These are phyloP conservation scores for Clanis bilineata DNA, from an alignment of 2,888 invertebrate species.

Conservation along the genomic window DNA sequence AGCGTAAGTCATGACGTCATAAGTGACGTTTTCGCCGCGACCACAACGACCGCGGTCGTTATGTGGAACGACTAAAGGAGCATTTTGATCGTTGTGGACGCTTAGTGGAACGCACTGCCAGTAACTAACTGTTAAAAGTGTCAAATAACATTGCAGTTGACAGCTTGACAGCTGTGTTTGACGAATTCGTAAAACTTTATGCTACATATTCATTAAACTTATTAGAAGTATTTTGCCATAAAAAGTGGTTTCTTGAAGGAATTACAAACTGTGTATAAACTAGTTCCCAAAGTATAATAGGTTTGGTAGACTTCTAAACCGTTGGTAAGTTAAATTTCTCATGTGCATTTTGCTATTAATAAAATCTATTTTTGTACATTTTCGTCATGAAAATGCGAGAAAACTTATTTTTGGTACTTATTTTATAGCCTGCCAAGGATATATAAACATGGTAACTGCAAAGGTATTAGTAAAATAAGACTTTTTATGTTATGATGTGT, in stretches of 20 bases:
- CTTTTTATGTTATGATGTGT: constrained; percentile 38
- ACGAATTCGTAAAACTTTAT: neutral
- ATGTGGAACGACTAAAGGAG: no score
- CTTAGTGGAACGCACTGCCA: no score
- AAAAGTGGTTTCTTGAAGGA: neutral
- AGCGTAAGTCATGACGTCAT: no score
- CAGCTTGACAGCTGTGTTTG: no score
- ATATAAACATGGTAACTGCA: constrained; percentile 55
- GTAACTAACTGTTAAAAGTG: no score
- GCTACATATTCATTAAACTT: no score
- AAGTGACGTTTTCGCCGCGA: no score
- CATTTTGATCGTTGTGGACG: no score
- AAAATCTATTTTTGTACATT: neutral
- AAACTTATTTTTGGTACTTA: constrained; percentile 17
- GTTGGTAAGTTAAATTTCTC: neutral
- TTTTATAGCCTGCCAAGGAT: constrained; percentile 63
- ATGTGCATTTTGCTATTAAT: neutral
- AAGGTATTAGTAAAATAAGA: constrained; percentile 50
- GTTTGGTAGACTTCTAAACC: neutral
- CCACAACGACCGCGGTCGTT: no score
- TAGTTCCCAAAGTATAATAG: neutral
- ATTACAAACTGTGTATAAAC: neutral
- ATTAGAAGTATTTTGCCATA: neutral
- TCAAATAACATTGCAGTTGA: no score
- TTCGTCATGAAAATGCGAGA: neutral